Evolutionary conservation across 2,113 vertebrate genomes (phyloP).

Genomic region (Sterna hirundo): DNA sequence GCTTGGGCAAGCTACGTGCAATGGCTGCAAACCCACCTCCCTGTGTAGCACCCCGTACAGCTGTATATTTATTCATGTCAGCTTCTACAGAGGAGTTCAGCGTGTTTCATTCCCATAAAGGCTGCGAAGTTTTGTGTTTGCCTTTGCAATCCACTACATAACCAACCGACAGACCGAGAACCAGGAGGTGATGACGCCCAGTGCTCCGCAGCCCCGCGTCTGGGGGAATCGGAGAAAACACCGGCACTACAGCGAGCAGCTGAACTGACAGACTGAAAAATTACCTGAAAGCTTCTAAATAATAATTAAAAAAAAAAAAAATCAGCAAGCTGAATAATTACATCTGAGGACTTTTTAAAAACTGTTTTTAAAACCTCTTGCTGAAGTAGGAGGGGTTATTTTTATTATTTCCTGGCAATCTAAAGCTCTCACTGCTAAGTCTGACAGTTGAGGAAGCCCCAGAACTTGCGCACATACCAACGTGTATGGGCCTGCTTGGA

Average conservation of each 20-base stretch:
- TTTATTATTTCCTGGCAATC: background rate
- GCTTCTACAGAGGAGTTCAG: background rate
- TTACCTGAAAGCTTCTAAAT: background rate
- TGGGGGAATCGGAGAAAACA: background rate
- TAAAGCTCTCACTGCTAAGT: background rate
- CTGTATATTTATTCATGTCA: background rate
- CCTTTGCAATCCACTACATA: background rate
- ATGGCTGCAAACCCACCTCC: background rate
- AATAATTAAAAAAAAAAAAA: too few relatives aligned
- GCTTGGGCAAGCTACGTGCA: background rate
- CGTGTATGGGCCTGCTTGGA: fast-evolving
- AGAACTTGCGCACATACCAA: background rate
- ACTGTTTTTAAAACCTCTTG: background rate
- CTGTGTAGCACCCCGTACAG: background rate
- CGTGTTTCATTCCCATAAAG: background rate
- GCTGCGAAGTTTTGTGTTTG: background rate
- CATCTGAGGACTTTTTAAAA: background rate
- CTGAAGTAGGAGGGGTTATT: background rate
- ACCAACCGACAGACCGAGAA: fast-evolving
- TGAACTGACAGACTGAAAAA: background rate
- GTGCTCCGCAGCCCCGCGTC: fast-evolving
- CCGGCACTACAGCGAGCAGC: background rate
- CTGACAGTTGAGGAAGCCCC: background rate
- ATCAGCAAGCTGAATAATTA: background rate
- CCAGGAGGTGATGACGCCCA: background rate